These are phyloP conservation scores for Monodelphis domestica DNA, from an alignment of 2,797 vertebrate species.

Conservation along the genomic window DNA sequence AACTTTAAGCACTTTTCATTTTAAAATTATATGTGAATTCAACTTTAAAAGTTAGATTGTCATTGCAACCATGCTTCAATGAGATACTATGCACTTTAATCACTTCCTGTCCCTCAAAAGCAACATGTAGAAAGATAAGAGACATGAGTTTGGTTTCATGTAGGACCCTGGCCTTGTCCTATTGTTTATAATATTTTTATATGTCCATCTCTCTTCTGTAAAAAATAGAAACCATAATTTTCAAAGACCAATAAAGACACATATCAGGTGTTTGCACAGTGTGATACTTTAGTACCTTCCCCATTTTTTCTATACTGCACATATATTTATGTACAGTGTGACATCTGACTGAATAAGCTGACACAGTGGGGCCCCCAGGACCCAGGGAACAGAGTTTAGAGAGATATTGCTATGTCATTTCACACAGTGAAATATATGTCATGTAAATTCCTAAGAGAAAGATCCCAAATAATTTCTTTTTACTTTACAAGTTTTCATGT, in stretches of 20 bases:
- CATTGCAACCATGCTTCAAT: not conserved
- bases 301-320: not conserved
- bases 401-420: not conserved
- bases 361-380: not conserved
- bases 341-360: not conserved
- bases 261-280: not conserved
- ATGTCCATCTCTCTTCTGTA: constrained; percentile 12
- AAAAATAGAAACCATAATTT: constrained; percentile 34
- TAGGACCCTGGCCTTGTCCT: not conserved
- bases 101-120: constrained; percentile 23
- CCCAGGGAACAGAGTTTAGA: not conserved
- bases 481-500: not conserved
- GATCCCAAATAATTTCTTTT: not conserved
- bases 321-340: not conserved
- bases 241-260: constrained; percentile 25
- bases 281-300: not conserved
- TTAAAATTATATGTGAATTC: not conserved
- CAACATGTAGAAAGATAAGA: constrained; percentile 33
- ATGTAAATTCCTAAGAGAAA: not conserved
- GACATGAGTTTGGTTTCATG: not conserved
- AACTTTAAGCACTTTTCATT: too few species aligned
- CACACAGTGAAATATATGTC: not conserved
- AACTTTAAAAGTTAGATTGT: not conserved
- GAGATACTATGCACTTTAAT: not conserved
- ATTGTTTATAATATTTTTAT: constrained; percentile 29